Conservation (phyloP, 2,113 vertebrate species). For the Lepus timidus region DNA sequence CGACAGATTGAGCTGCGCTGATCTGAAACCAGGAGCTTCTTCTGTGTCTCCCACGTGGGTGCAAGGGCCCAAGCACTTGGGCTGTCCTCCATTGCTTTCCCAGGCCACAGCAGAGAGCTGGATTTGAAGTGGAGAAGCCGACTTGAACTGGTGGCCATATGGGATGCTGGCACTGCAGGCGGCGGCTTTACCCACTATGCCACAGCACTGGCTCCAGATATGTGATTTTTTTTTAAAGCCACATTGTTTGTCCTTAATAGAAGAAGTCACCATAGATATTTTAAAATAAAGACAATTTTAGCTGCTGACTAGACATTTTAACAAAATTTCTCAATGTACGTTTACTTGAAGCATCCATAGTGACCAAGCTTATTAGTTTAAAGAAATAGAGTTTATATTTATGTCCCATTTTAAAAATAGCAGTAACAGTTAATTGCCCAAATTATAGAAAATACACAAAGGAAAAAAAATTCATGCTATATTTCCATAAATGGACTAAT, state of each 20-base stretch:
- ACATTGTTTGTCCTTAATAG: neutral
- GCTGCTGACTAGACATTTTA: neutral
- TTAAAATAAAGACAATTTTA: neutral
- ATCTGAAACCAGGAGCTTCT: too few species aligned
- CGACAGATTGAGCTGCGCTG: too few species aligned
- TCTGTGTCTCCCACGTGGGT: too few species aligned
- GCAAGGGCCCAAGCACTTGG: too few species aligned
- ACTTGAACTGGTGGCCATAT: too few species aligned
- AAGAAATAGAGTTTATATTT: slow-evolving; percentile 15
- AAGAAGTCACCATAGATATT: neutral
- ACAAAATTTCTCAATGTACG: neutral
- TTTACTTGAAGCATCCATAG: neutral
- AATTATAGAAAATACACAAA: neutral
- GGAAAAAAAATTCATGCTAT: neutral
- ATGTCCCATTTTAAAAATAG: neutral
- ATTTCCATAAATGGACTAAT: neutral
- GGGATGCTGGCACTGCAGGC: too few species aligned
- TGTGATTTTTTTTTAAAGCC: neutral
- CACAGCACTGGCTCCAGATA: too few species aligned
- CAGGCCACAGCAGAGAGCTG: too few species aligned
- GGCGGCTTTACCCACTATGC: too few species aligned
- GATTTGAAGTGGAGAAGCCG: too few species aligned
- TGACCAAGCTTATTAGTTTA: neutral
- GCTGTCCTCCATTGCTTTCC: too few species aligned
- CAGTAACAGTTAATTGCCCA: neutral